These are phyloP conservation scores for Pseudococcus viburni DNA, from an alignment of 2,888 invertebrate genomes.

Conservation along the genomic window DNA sequence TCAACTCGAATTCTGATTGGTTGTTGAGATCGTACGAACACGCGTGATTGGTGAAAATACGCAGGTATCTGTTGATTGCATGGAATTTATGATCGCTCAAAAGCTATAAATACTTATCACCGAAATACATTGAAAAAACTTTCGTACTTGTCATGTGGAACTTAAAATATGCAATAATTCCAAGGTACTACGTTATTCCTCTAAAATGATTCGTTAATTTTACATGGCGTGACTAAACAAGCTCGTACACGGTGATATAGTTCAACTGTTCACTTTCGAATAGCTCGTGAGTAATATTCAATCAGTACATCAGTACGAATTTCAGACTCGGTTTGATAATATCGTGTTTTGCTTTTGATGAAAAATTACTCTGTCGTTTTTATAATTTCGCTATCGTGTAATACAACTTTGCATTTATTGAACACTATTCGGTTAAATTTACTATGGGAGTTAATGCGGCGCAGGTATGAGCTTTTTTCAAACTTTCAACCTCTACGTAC, in stretches of 20 bases:
- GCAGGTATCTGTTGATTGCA: neutral
- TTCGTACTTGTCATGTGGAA: constrained; percentile 54
- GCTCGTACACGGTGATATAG: constrained; percentile 34
- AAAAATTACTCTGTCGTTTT: neutral
- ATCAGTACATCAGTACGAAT: constrained; percentile 10
- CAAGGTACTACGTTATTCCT: constrained; percentile 29
- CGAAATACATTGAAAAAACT: constrained; percentile 40
- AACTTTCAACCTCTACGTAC: neutral
- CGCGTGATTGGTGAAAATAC: neutral
- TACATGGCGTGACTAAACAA: constrained; percentile 40
- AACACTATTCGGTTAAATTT: neutral
- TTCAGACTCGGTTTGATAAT: neutral
- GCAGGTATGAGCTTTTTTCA: neutral
- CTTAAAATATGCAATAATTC: constrained; percentile 33
- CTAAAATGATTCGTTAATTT: constrained; percentile 32
- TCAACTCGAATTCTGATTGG: neutral
- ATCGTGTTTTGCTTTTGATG: neutral
- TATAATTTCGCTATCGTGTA: neutral
- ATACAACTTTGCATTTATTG: neutral
- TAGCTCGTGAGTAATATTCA: constrained; percentile 12
- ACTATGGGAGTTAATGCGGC: constrained; percentile 30
- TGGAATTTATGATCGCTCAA: no score
- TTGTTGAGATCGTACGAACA: constrained; percentile 1
- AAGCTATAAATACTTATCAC: constrained; percentile 48
- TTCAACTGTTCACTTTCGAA: constrained; percentile 13